Evolutionary conservation across 2,797 vertebrate species (phyloP).

Genomic region (Neomorphus geoffroyi): DNA sequence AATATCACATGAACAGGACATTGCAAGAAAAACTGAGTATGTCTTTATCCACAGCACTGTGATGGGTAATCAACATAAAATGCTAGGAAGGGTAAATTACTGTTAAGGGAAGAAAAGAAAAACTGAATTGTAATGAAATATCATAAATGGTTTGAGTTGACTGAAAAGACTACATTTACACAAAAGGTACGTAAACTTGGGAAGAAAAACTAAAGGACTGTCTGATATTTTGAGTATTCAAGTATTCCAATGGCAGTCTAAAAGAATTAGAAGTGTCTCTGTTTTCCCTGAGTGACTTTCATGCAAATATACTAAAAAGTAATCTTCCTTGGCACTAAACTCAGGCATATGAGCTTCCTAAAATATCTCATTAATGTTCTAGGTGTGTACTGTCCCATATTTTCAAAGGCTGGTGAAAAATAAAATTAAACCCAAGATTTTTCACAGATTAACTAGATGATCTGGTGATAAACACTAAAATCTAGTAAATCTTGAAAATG

Average conservation of each 20-base stretch:
- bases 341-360: background rate
- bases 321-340: background rate
- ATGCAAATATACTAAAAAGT: background rate
- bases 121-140: background rate
- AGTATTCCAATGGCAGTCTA: background rate
- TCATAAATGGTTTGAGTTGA: background rate
- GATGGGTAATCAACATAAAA: background rate
- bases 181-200: rapidly evolving
- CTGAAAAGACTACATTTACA: background rate
- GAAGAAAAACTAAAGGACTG: background rate
- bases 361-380: background rate
- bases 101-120: background rate
- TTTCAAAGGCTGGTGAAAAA: background rate
- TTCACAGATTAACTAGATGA: background rate
- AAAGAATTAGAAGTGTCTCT: background rate
- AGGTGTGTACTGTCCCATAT: background rate
- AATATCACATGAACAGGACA: background rate
- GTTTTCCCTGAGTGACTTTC: background rate
- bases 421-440: background rate
- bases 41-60: background rate
- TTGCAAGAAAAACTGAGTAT: background rate
- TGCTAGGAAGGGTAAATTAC: background rate
- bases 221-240: background rate
- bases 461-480: background rate
- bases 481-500: background rate